phyloP scores from a whole-genome alignment of 2,797 vertebrate species.

The Sebastes oblongus region DNA sequence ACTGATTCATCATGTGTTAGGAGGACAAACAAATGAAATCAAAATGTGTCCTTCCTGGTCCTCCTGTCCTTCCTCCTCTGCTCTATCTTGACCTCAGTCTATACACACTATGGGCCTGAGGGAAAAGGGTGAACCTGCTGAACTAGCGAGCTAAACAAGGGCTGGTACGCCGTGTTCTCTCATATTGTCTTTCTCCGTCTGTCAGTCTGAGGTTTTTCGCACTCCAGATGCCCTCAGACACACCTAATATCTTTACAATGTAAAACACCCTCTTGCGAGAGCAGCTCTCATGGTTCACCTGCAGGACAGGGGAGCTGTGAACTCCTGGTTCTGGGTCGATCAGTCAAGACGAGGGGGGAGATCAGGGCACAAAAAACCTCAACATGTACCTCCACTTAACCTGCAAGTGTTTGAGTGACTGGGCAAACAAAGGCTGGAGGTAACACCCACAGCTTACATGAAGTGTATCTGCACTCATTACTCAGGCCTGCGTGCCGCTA shows the following conservation, averaged over 20 bases:
- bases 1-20: neutral
- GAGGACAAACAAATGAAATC: neutral
- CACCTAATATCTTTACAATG: slow-evolving; percentile 38
- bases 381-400: slow-evolving; percentile 47
- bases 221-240: slow-evolving; percentile 66
- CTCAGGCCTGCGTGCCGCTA: slow-evolving; percentile 43
- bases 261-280: slow-evolving; percentile 41
- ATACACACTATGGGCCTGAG: slow-evolving; percentile 23
- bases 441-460: slow-evolving; percentile 49
- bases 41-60: neutral
- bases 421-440: slow-evolving; percentile 52
- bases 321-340: slow-evolving; percentile 18
- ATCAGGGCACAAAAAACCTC: slow-evolving; percentile 21
- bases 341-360: slow-evolving; percentile 8
- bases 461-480: slow-evolving; percentile 61
- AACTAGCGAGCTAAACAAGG: slow-evolving; percentile 32
- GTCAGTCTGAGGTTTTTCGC: slow-evolving; percentile 59
- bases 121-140: slow-evolving; percentile 54
- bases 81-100: slow-evolving; percentile 36
- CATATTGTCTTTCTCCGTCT: slow-evolving; percentile 29
- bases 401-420: slow-evolving; percentile 45
- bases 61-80: neutral
- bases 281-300: slow-evolving; percentile 56
- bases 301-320: slow-evolving; percentile 50
- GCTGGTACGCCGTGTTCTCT: slow-evolving; percentile 48